Base-by-base conservation (phyloP, 2,888 invertebrate genomes). In the Cheilosia vernalis region DNA sequence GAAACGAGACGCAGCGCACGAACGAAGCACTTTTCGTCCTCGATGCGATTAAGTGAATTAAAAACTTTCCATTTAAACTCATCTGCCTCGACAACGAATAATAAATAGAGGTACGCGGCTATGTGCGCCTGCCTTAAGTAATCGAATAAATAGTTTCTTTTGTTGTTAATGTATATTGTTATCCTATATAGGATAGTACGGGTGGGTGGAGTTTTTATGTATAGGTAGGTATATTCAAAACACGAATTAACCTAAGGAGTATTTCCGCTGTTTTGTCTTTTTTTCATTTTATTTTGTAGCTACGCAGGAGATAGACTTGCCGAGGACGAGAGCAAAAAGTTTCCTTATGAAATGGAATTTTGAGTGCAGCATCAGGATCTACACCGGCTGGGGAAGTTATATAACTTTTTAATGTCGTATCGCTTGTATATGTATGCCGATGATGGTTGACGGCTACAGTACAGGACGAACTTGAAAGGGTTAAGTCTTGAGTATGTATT, bases 91-190 rank as follows among this genome's bases (percentile, higher is more conserved):
- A 49, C 40, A 55, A 78, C 27, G 42, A 70, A 80, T 70, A 69
- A 76, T 49, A 70, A 80, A 37, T n/a, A 47, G 33, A 58, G 60
- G 24, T 21, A 21, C n/a, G 15, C 30, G 19, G 44, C 66, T 70
- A 19, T 58, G 74, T 64, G 37, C 69, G 30, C 30, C 30, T 73
- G 49, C 53, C 72, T 60, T 76, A 76, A 80, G 66, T 85, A 85
- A 85, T 85, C 84, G 80, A 85, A 85, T 85, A 80, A 85, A 85
- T 76, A 80, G 84, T 85, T 76, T 80, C 69, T 76, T 79, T 70
- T 84, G 63, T 64, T 74, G 61, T 64, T 79, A 67, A 63, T 21
- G 33, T 21, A 30, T 30, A 30, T 30, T 64, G 63, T 56, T 77
- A 61, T 77, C 66, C 72, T 72, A 13, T 10, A 15, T 9, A n/a